phyloP scores from a whole-genome alignment of 2,888 invertebrate species.

The Drosophila pseudotakahashii region DNA sequence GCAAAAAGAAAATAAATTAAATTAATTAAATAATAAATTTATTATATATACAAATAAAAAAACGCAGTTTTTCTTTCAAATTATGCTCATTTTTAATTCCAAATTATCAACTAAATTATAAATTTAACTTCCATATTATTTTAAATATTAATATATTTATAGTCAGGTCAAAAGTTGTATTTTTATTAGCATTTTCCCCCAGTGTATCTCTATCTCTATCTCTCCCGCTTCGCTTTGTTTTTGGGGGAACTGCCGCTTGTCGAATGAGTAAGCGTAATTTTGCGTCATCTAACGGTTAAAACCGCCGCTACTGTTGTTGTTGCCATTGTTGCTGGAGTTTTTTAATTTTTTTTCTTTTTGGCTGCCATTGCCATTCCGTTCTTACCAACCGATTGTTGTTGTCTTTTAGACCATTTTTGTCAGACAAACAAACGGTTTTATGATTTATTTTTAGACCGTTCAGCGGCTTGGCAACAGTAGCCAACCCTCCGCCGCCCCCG shows the following conservation, averaged over 20 bases:
- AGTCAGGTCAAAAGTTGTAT: too few relatives aligned
- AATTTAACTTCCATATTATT: background rate
- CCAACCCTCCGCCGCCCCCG: background rate
- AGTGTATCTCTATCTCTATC: slow-evolving; percentile 21
- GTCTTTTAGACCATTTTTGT: slow-evolving; percentile 78
- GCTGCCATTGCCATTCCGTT: slow-evolving; percentile 57
- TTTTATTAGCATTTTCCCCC: background rate
- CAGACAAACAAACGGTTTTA: slow-evolving; percentile 80
- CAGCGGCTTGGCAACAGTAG: slow-evolving; percentile 62
- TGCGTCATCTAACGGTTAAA: slow-evolving; percentile 80
- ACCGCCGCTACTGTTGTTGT: slow-evolving; percentile 73
- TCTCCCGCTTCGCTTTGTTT: slow-evolving; percentile 28
- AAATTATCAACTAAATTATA: too few relatives aligned
- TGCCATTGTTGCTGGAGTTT: slow-evolving; percentile 39
- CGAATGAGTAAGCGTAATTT: slow-evolving; percentile 80
- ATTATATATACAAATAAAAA: too few relatives aligned
- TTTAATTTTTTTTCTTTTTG: slow-evolving; percentile 51
- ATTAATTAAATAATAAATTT: too few relatives aligned
- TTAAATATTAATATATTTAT: too few relatives aligned
- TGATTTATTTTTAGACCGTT: slow-evolving; percentile 75
- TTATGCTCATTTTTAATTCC: too few relatives aligned
- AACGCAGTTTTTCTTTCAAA: too few relatives aligned
- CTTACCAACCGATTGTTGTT: slow-evolving; percentile 51
- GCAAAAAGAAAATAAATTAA: too few relatives aligned
- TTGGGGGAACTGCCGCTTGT: slow-evolving; percentile 48